Evolutionary conservation across 2,888 invertebrate species (phyloP).

Genomic region (Cosmorhoe ocellata): DNA sequence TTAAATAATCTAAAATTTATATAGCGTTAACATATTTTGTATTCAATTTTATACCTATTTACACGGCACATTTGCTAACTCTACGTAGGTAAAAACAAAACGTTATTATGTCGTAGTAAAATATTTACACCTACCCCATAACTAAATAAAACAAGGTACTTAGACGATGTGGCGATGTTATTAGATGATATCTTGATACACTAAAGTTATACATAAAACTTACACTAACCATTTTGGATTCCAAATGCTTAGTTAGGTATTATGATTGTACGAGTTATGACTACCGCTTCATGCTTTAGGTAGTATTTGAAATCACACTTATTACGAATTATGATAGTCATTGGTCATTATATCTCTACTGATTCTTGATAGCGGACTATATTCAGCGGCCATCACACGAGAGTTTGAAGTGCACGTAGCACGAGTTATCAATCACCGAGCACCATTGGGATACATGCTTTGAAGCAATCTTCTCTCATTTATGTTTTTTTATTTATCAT

Average conservation of each 20-base stretch:
- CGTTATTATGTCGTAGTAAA: constrained; percentile 59
- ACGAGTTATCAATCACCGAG: too few relatives aligned
- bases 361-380: too few relatives aligned
- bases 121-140: constrained; percentile 70
- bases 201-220: constrained; percentile 8
- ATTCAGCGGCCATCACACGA: too few relatives aligned
- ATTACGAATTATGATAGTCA: too few relatives aligned
- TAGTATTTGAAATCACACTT: too few relatives aligned
- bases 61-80: constrained; percentile 76
- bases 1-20: constrained; percentile 25
- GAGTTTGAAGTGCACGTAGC: too few relatives aligned
- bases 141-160: constrained; percentile 64
- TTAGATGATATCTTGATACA: too few relatives aligned
- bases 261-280: background rate
- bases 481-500: too few relatives aligned
- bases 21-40: constrained; percentile 53
- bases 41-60: constrained; percentile 62
- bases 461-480: too few relatives aligned
- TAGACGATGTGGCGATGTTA: background rate
- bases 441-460: too few relatives aligned
- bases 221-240: too few relatives aligned
- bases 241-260: too few relatives aligned
- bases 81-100: constrained; percentile 48
- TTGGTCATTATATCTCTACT: background rate
- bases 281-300: background rate